A percentile compares a stretch with the other conserved stretches of the same genome.
phyloP scores from a whole-genome alignment of 2,888 invertebrate genomes.

The Ommatoiulus sabulosus region DNA sequence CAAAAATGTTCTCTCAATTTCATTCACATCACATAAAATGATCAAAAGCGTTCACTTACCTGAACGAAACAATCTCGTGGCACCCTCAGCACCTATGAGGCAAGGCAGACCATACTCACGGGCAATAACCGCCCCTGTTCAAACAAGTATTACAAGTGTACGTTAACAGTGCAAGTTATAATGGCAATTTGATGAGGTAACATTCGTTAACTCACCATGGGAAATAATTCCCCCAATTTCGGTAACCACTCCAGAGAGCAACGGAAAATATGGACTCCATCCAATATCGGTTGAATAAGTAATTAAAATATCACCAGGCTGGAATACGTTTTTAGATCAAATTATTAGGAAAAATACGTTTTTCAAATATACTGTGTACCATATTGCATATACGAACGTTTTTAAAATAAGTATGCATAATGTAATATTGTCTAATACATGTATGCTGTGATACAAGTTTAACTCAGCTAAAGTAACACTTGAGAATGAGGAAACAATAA shows the following conservation, averaged over 20 bases:
- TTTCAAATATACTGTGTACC: too few species aligned
- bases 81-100: constrained; percentile 79
- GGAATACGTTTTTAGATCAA: constrained; percentile 59
- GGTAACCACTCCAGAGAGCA: constrained; percentile 81
- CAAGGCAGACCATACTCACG: constrained; percentile 86
- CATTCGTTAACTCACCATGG: constrained; percentile 73
- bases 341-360: too few species aligned
- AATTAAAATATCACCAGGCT: constrained; percentile 79
- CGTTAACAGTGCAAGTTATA: too few species aligned
- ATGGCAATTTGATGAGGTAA: not conserved
- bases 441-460: too few species aligned
- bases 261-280: constrained; percentile 87
- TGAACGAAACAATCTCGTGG: constrained; percentile 75
- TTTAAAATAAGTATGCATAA: too few species aligned
- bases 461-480: too few species aligned
- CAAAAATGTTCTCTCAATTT: not conserved
- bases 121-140: constrained; percentile 82
- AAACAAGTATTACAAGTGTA: not conserved
- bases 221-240: constrained; percentile 86
- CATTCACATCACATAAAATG: not conserved
- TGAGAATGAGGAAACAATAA: too few species aligned
- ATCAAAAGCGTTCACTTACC: constrained; percentile 68
- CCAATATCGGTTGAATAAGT: constrained; percentile 83
- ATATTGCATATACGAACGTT: too few species aligned
- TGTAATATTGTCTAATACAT: too few species aligned